These are phyloP conservation scores for Merluccius polli DNA, from an alignment of 2,797 vertebrate species.

Conservation along the genomic window DNA sequence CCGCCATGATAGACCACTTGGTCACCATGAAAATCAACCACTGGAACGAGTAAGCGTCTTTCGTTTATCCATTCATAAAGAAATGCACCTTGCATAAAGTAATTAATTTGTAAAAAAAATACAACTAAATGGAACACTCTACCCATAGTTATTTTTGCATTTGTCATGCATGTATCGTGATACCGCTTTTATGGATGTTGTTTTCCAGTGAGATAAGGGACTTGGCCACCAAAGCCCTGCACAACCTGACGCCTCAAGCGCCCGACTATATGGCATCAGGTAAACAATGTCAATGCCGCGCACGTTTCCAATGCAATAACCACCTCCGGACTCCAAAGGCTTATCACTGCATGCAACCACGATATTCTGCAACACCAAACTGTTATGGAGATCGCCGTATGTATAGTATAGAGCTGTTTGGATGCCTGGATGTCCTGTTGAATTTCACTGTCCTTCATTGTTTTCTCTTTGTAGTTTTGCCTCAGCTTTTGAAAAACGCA, in stretches of 20 bases:
- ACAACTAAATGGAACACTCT: background rate
- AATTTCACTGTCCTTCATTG: background rate
- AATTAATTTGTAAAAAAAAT: background rate
- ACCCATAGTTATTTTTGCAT: background rate
- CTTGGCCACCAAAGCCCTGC: constrained; percentile 83
- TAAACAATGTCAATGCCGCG: constrained; percentile 58
- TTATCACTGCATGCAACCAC: background rate
- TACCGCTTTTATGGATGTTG: background rate
- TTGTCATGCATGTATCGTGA: background rate
- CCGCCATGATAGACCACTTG: constrained; percentile 89
- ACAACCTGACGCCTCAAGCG: constrained; percentile 82
- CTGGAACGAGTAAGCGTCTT: constrained; percentile 83
- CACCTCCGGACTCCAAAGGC: no score
- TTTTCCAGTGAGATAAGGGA: constrained; percentile 81
- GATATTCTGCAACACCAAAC: no score
- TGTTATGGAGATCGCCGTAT: background rate
- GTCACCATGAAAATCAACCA: constrained; percentile 87
- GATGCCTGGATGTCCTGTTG: background rate
- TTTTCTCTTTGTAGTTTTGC: constrained; percentile 77
- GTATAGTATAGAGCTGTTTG: background rate
- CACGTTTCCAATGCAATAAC: constrained; percentile 9
- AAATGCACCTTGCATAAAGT: background rate
- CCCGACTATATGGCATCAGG: constrained; percentile 80
- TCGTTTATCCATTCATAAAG: background rate
- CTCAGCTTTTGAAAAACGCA: constrained; percentile 78